Percentiles rank a stretch among this genome's conserved stretches.
Evolutionary conservation across 2,888 invertebrate genomes (phyloP).

Genomic region (Axea sp.): DNA sequence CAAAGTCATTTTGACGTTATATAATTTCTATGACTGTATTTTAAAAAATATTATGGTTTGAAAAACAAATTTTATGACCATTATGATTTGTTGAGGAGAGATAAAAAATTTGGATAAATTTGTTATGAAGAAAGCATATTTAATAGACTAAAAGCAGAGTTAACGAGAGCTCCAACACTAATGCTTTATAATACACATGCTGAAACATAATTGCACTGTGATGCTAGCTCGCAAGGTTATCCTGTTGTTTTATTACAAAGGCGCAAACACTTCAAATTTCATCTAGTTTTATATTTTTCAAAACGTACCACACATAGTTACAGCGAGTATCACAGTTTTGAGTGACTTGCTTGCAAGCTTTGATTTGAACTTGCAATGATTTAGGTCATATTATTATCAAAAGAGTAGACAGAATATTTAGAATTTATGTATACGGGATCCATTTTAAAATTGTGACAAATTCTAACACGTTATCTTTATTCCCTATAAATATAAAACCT

Average conservation of each 20-base stretch:
- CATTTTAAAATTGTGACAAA: not conserved
- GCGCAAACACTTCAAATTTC: not conserved
- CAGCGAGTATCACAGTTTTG: constrained; percentile 9
- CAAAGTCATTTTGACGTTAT: too few species aligned
- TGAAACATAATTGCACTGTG: constrained; percentile 71
- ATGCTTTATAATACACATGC: constrained; percentile 65
- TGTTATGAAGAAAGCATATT: not conserved
- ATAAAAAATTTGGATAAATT: not conserved
- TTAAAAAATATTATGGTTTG: too few species aligned
- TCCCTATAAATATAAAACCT: constrained; percentile 5
- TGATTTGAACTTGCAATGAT: too few species aligned
- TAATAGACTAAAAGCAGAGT: not conserved
- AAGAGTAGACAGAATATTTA: too few species aligned
- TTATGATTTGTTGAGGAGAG: not conserved
- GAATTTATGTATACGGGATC: not conserved
- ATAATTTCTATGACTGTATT: too few species aligned
- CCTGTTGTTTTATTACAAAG: constrained; percentile 51
- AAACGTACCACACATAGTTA: not conserved
- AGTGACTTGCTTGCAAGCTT: too few species aligned
- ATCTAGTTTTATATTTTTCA: constrained; percentile 7
- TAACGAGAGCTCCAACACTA: not conserved
- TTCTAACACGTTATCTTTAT: not conserved
- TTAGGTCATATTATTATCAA: too few species aligned
- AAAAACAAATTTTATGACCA: too few species aligned
- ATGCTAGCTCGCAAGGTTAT: constrained; percentile 69